Percentiles rank a stretch among this genome's conserved stretches.
These are phyloP conservation scores for Xiphorhynchus erythropygius DNA, from an alignment of 2,797 vertebrate genomes.

Conservation along the genomic window DNA sequence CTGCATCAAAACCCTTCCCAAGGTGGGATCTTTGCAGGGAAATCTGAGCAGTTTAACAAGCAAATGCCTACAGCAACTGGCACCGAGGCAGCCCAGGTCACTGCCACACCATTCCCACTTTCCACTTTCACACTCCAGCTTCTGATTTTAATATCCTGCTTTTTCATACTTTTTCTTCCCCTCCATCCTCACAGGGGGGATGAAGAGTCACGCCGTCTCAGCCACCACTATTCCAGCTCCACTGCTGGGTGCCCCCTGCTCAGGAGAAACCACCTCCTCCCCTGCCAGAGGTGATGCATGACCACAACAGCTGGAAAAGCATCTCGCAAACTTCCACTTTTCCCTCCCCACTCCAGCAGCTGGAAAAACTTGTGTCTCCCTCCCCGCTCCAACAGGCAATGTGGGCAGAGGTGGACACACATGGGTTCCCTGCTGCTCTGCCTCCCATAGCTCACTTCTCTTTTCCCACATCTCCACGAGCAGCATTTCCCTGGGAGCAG, in stretches of 20 bases:
- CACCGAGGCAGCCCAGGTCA: background rate
- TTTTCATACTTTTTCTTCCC: background rate
- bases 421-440: accelerated
- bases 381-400: accelerated
- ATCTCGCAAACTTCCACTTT: background rate
- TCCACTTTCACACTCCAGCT: too few relatives aligned
- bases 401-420: accelerated
- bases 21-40: background rate
- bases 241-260: background rate
- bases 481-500: accelerated
- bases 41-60: background rate
- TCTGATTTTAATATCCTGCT: background rate
- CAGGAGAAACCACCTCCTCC: accelerated
- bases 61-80: accelerated
- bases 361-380: background rate
- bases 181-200: background rate
- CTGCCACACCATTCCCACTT: accelerated
- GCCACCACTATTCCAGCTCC: background rate
- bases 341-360: background rate
- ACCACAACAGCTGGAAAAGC: background rate
- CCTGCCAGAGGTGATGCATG: background rate
- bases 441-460: accelerated
- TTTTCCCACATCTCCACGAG: background rate
- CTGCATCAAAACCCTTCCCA: background rate
- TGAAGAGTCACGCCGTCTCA: background rate